A percentile compares a stretch with the other conserved stretches of the same genome.
Conservation (phyloP, 2,888 invertebrate genomes). For the Drosophila sordidula region DNA sequence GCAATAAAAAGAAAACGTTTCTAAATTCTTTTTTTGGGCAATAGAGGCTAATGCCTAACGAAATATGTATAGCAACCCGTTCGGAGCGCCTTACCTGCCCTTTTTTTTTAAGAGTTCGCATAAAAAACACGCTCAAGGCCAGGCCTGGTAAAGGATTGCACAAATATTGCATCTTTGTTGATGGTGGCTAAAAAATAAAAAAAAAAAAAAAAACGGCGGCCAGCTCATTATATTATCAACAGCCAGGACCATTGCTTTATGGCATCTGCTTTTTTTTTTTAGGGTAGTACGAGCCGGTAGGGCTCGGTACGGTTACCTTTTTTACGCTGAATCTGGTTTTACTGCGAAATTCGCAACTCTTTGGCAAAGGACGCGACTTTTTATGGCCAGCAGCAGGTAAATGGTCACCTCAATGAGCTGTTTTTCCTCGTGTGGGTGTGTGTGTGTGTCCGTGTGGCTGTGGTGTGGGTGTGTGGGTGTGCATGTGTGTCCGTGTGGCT, state of each 20-base stretch:
- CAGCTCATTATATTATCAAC: slow-evolving; percentile 61
- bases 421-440: slow-evolving; percentile 2
- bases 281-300: slow-evolving; percentile 3
- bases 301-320: slow-evolving; percentile 6
- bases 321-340: slow-evolving; percentile 72
- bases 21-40: slow-evolving; percentile 51
- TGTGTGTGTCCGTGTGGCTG: slow-evolving; percentile 1
- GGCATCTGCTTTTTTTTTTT: slow-evolving; percentile 50
- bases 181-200: slow-evolving; percentile 2
- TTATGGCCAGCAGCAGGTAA: slow-evolving; percentile 64
- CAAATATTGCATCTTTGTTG: slow-evolving; percentile 81
- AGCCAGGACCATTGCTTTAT: slow-evolving; percentile 30
- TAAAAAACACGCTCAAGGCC: slow-evolving; percentile 67
- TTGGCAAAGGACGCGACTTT: slow-evolving; percentile 60
- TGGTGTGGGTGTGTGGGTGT: slow-evolving; percentile 9
- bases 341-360: slow-evolving; percentile 72
- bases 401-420: slow-evolving; percentile 35
- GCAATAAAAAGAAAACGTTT: slow-evolving; percentile 67
- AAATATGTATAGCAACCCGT: slow-evolving; percentile 53
- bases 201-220: slow-evolving; percentile 37
- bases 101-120: slow-evolving; percentile 5
- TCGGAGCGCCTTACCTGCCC: slow-evolving; percentile 59
- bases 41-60: slow-evolving; percentile 37
- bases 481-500: background rate
- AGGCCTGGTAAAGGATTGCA: slow-evolving; percentile 78